phyloP scores from a whole-genome alignment of 2,888 invertebrate genomes.

The Colostygia pectinataria region DNA sequence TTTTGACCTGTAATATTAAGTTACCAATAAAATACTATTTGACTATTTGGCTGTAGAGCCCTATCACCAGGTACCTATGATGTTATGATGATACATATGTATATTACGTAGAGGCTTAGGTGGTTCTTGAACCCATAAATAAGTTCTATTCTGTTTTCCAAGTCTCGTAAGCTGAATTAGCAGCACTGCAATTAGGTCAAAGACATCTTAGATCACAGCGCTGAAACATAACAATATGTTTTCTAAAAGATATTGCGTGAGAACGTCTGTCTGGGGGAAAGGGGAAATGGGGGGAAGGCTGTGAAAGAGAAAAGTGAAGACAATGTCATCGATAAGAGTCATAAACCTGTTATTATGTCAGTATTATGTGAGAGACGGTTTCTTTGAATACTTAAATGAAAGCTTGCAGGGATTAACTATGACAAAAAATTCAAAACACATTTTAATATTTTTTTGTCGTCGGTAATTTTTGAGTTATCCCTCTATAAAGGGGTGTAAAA shows the following conservation, averaged over 20 bases:
- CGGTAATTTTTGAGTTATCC: no score
- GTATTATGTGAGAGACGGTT: conserved; percentile 8
- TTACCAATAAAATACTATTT: no score
- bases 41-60: no score
- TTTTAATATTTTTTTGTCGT: no score
- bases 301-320: conserved; percentile 24
- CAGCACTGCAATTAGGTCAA: conserved; percentile 18
- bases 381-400: conserved; percentile 13
- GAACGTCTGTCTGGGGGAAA: not conserved
- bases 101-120: no score
- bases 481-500: no score
- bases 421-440: no score
- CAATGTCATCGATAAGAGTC: conserved; percentile 19
- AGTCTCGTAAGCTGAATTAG: not conserved
- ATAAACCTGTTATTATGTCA: conserved; percentile 23
- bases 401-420: not conserved
- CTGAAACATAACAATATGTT: conserved; percentile 7
- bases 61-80: no score
- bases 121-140: no score
- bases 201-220: conserved; percentile 16
- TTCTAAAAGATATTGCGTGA: conserved; percentile 26
- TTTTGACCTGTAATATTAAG: no score
- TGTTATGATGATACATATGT: no score
- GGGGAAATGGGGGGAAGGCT: conserved; percentile 10
- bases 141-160: no score